Base-by-base conservation (phyloP, 2,888 invertebrate genomes). In the Drosophila quinaria region DNA sequence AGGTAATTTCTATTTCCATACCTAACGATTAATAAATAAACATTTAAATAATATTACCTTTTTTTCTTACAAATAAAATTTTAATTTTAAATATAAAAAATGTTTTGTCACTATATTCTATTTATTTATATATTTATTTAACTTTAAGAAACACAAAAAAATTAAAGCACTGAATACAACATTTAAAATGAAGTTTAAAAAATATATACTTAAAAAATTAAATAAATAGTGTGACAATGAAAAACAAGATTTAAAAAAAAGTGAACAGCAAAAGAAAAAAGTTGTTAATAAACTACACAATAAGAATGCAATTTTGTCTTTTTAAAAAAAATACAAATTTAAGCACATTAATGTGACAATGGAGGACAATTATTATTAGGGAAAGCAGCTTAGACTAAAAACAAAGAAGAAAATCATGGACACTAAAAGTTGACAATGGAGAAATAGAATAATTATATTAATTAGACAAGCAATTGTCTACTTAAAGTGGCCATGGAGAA, bases 311-410 rank as follows among this genome's bases (percentile, higher is more conserved):
- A 29, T 1, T 8, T 22, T 22, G 22, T 22, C 22, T 5, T 22
- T 22, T 9, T 9, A 22, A 9, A 25, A n/a, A 31, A 33, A 25
- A 5, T 25, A 44, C 9, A 33, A 41, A 55, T 42, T 31, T 3
- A 5, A 17, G 41, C n/a, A 41, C 19, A 41, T 41, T 50, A 58
- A n/a, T 19, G 33, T 33, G 31, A 47, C 55, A 63, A 52, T 22
- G 22, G 22, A 64, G 22, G 6, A 37, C 8, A 50, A 33, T 15
- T 9, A 37, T 11, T 13, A 58, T 22, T 25, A 47, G 29, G 17
- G 3, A 13, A 46, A 15, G 10, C 17, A 44, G 3, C 25, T n/a
- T n/a, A n/a, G 41, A 33, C n/a, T 29, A 19, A 5, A 10, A 4
- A 22, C 3, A 44, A 19, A 13, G 25, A 29, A 37, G 4, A 25